phyloP scores from a whole-genome alignment of 2,888 invertebrate genomes.

The Lumbricus terrestris region DNA sequence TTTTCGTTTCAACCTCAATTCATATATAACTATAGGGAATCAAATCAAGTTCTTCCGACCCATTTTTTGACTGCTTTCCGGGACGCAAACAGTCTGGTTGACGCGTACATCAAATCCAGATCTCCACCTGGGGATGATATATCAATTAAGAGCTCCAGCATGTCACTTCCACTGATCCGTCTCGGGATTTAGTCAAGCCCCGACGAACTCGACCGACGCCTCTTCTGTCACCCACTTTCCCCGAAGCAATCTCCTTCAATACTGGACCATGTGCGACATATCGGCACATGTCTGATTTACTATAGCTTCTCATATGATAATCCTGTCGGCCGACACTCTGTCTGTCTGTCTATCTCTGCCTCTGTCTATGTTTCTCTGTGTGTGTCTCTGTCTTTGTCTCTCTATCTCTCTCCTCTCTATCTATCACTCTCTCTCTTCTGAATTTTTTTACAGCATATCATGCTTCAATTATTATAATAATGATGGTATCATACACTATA shows the following conservation, averaged over 20 bases:
- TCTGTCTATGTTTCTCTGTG: no score
- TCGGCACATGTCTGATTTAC: neutral
- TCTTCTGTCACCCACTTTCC: neutral
- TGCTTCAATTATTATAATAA: no score
- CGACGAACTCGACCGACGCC: no score
- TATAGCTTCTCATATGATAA: neutral
- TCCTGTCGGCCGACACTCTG: no score
- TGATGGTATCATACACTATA: no score
- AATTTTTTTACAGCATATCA: no score
- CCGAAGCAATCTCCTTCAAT: neutral
- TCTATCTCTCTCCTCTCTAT: no score
- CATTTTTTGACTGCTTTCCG: neutral
- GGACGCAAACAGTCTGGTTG: neutral
- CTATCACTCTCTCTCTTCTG: no score
- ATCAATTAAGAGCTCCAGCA: neutral
- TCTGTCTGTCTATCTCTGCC: no score
- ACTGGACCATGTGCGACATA: neutral
- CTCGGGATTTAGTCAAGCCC: neutral
- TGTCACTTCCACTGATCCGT: neutral
- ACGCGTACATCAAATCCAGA: neutral
- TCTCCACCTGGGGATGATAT: neutral
- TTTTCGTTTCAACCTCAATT: no score
- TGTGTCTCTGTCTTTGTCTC: no score
- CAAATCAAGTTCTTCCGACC: neutral
- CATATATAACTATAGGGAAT: no score